Base-by-base conservation (phyloP, 2,113 vertebrate species). In the Dinomys branickii region DNA sequence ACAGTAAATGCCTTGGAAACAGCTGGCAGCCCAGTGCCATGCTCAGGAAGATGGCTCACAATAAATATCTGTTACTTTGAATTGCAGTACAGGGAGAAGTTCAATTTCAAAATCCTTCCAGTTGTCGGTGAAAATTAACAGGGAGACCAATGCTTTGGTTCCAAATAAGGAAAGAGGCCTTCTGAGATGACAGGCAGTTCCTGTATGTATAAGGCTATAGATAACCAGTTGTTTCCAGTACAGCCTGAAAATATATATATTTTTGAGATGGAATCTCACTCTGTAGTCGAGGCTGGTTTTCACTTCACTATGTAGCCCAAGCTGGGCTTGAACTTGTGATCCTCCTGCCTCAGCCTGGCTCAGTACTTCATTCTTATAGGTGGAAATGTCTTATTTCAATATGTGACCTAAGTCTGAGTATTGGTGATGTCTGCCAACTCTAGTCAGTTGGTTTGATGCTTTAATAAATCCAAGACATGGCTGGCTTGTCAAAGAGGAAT, bases 101-200 rank as follows among this genome's bases (percentile, higher is more conserved):
- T 94, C 38, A 14, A 85, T 92, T 95, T 96, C 89, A 84, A 94
- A 88, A 96, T 88, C 94, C 77, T 67, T 56, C 82, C 67, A 87
- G 47, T 61, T 26, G 26, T 44, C 84, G 63, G 86, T 94, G 22
- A 92, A 88, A 82, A 47, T 41, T 87, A 80, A 88, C 17, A 71
- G 82, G 58, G 84, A 81, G 33, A 92, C 19, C 41, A 54, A 17
- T 35, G 26, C 11, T 24, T 19, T 80, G 88, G 80, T 88, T 95
- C 41, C 50, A 92, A 90, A 85, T 26, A 94, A 59, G 33, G 50
- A 87, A 90, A 96, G 26, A 96, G 26, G 3, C 20, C 47, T 63
- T 96, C 54, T 83, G 65, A 77, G 26, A 19, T 88, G 91, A 22
- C 10, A 80, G 87, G 24, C 2, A 35, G 11, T 73, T 58, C 16